Conservation (phyloP, 2,797 vertebrate genomes). For the Pempheris klunzingeri region DNA sequence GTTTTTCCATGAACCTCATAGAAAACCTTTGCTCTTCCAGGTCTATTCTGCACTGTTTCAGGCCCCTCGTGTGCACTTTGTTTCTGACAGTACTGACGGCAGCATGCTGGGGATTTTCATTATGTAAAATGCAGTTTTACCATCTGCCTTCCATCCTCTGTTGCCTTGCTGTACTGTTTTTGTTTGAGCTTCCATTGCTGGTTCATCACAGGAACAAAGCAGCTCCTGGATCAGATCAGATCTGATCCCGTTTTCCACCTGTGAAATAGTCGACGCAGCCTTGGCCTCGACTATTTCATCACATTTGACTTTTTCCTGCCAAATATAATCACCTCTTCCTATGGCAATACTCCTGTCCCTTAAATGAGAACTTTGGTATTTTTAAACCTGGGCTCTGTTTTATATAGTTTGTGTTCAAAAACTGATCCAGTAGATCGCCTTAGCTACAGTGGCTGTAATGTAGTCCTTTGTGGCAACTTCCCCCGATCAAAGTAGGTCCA, state of each 20-base stretch:
- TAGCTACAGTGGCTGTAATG: too few species aligned
- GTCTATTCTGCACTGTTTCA: constrained; percentile 1
- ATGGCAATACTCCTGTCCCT: background rate
- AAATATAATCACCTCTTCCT: background rate
- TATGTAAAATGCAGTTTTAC: constrained; percentile 35
- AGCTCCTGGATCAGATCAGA: constrained; percentile 11
- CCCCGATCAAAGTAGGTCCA: too few species aligned
- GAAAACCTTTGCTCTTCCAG: constrained; percentile 31
- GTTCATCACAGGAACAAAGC: background rate
- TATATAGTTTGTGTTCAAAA: too few species aligned
- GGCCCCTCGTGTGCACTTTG: constrained; percentile 21
- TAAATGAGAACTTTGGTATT: too few species aligned
- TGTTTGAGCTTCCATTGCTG: constrained; percentile 8
- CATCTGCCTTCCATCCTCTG: constrained; percentile 62
- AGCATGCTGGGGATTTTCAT: constrained; percentile 18
- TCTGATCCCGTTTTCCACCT: background rate
- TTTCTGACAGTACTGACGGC: constrained; percentile 1
- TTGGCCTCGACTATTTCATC: background rate
- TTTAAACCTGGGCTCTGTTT: too few species aligned
- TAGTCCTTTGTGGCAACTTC: too few species aligned
- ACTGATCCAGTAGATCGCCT: too few species aligned
- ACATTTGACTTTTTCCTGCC: background rate
- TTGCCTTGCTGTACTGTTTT: constrained; percentile 55
- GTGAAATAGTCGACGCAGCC: too few species aligned
- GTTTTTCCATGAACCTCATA: background rate